These are phyloP conservation scores for Tapirus indicus DNA, from an alignment of 2,797 vertebrate genomes.

Conservation along the genomic window DNA sequence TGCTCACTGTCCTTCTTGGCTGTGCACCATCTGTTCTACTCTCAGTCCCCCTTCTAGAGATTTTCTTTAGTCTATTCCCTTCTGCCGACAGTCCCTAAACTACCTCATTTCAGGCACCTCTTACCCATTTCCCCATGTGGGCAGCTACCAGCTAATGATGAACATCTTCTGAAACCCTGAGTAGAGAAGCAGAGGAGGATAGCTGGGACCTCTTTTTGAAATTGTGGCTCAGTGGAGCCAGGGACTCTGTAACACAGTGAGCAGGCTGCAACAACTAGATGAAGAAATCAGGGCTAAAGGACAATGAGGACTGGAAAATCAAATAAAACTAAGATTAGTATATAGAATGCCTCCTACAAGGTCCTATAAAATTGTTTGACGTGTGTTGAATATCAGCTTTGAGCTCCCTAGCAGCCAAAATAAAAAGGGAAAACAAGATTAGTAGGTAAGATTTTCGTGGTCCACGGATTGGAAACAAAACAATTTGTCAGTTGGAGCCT, in stretches of 20 bases:
- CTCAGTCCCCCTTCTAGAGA: not conserved
- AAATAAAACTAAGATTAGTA: not conserved
- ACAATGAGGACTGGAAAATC: not conserved
- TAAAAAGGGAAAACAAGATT: conserved; percentile 26
- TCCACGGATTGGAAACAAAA: not conserved
- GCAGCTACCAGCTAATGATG: no score
- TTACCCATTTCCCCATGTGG: not conserved
- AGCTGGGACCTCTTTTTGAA: not conserved
- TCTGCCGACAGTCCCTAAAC: not conserved
- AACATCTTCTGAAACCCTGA: not conserved
- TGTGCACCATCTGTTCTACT: not conserved
- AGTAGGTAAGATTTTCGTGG: not conserved
- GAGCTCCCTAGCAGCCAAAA: conserved; percentile 14
- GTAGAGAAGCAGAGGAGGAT: not conserved
- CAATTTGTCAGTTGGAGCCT: not conserved
- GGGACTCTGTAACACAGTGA: not conserved
- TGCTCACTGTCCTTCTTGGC: not conserved
- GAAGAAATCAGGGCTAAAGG: not conserved
- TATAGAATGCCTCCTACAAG: not conserved
- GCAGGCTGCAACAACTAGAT: not conserved
- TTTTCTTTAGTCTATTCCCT: not conserved
- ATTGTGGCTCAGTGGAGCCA: not conserved
- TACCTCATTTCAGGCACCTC: not conserved
- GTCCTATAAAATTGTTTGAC: not conserved
- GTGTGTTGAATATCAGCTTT: not conserved